Evolutionary conservation across 2,113 vertebrate genomes (phyloP).

Genomic region (Delphinus delphis): DNA sequence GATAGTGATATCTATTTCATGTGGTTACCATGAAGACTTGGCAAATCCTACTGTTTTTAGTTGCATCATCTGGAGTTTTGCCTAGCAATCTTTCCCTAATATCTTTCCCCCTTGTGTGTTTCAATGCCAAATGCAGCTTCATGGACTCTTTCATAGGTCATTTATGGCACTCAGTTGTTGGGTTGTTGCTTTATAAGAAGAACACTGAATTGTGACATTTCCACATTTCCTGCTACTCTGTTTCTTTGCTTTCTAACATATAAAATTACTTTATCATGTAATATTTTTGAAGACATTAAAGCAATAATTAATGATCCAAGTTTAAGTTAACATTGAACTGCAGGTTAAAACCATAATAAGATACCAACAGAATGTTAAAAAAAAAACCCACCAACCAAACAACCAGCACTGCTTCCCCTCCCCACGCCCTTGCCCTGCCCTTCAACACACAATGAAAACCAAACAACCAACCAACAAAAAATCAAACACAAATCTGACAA

Average conservation of each 20-base stretch:
- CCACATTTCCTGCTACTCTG: not conserved
- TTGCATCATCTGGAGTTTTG: not conserved
- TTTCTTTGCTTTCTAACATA: not conserved
- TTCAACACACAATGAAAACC: not conserved
- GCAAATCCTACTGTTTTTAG: not conserved
- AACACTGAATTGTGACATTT: not conserved
- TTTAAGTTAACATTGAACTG: constrained; percentile 24
- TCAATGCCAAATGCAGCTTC: not conserved
- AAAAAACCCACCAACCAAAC: not conserved
- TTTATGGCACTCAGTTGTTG: not conserved
- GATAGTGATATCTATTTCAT: not conserved
- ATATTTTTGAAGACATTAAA: constrained; percentile 29
- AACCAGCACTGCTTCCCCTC: not conserved
- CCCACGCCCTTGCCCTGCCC: fast-evolving
- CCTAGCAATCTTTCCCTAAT: not conserved
- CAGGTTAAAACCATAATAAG: not conserved
- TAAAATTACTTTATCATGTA: not conserved
- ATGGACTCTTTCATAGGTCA: not conserved
- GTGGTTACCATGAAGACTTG: not conserved
- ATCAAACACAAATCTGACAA: not conserved
- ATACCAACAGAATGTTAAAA: not conserved
- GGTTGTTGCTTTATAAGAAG: not conserved
- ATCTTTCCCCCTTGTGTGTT: not conserved
- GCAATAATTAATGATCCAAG: not conserved
- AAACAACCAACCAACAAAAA: not conserved